Conservation (phyloP, 2,113 vertebrate species). For the Panthera uncia region DNA sequence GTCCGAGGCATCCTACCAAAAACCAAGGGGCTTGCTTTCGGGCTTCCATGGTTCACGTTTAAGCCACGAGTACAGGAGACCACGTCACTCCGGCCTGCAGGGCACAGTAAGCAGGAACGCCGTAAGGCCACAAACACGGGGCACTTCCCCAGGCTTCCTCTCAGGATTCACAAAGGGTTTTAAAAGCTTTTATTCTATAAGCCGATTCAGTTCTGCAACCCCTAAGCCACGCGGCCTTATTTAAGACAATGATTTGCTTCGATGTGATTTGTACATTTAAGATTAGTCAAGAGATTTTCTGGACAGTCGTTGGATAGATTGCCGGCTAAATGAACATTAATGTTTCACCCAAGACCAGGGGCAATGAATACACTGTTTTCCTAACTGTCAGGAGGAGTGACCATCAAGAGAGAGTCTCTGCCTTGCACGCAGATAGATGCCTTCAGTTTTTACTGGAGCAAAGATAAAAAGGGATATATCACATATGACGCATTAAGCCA, state of each 20-base stretch:
- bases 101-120: no score
- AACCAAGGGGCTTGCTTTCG: not conserved
- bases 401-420: not conserved
- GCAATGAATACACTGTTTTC: not conserved
- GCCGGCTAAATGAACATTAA: not conserved
- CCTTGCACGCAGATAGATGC: not conserved
- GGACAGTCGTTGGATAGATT: not conserved
- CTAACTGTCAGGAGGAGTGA: not conserved
- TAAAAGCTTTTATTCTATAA: not conserved
- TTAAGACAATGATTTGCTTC: not conserved
- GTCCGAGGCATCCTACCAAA: not conserved
- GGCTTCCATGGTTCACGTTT: accelerated
- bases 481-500: accelerated
- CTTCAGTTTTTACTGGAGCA: not conserved
- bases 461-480: not conserved
- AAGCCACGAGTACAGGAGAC: not conserved
- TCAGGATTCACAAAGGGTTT: not conserved
- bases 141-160: accelerated
- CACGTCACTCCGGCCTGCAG: not conserved
- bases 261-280: not conserved
- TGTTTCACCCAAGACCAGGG: not conserved
- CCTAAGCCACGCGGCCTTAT: not conserved
- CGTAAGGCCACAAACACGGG: not conserved
- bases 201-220: not conserved
- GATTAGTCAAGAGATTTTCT: not conserved